Conservation (phyloP, 2,888 invertebrate genomes). For the Phlogophora meticulosa region DNA sequence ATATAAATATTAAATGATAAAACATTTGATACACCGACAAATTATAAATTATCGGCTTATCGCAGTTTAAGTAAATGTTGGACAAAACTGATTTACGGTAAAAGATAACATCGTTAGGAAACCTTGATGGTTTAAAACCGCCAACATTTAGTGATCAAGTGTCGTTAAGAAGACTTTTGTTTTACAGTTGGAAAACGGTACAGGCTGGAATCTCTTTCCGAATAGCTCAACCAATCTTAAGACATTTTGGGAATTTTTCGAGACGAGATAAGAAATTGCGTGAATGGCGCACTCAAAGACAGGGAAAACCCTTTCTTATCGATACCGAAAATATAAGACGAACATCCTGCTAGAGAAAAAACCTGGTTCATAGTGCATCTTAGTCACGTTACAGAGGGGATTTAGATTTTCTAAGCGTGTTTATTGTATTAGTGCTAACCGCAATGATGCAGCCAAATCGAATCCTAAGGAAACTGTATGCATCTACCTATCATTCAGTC, state of each 20-base stretch:
- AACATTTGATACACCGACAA: no score
- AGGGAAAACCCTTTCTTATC: constrained; percentile 28
- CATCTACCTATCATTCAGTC: constrained; percentile 45
- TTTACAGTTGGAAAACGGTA: not conserved
- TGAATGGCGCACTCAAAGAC: constrained; percentile 6
- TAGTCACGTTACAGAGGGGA: constrained; percentile 11
- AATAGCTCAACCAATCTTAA: no score
- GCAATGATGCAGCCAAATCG: constrained; percentile 38
- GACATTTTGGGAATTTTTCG: not conserved
- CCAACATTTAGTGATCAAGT: constrained; percentile 1
- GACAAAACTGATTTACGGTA: constrained; percentile 17
- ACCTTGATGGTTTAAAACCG: constrained; percentile 2
- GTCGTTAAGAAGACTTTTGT: not conserved
- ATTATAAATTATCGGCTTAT: not conserved
- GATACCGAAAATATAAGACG: constrained; percentile 17
- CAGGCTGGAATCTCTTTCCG: not conserved
- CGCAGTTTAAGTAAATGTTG: constrained; percentile 4
- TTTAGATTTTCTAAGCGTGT: constrained; percentile 31
- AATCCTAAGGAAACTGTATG: constrained; percentile 43
- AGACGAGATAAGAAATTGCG: constrained; percentile 7
- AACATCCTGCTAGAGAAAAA: constrained; percentile 10
- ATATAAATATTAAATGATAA: no score
- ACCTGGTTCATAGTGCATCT: not conserved
- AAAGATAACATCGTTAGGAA: constrained; percentile 22
- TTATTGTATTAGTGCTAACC: constrained; percentile 45